phyloP scores from a whole-genome alignment of 2,888 invertebrate species.

The Hirtodrosophila alboralis region DNA sequence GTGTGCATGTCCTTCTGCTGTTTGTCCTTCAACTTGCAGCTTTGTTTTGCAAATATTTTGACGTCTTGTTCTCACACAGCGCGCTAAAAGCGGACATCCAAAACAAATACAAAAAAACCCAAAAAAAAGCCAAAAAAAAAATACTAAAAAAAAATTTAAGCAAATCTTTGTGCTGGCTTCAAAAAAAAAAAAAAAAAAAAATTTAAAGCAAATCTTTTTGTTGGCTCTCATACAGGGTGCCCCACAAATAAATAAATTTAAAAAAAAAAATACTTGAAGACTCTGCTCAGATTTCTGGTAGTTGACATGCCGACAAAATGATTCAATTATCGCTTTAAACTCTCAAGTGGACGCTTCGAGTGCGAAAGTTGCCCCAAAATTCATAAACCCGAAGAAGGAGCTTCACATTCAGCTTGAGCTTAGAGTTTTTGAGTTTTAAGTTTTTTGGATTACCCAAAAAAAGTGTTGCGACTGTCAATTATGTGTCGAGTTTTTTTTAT shows the following conservation, averaged over 20 bases:
- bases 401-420: slow-evolving; percentile 37
- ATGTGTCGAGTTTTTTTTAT: slow-evolving; percentile 72
- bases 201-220: background rate
- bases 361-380: slow-evolving; percentile 69
- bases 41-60: slow-evolving; percentile 80
- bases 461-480: slow-evolving; percentile 64
- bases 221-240: slow-evolving; percentile 53
- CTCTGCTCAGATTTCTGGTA: slow-evolving; percentile 35
- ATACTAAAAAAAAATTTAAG: too few relatives aligned
- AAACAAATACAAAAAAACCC: too few relatives aligned
- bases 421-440: slow-evolving; percentile 20
- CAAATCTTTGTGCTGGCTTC: slow-evolving; percentile 1
- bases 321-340: slow-evolving; percentile 65
- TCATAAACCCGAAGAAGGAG: slow-evolving; percentile 4
- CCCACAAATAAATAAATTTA: too few relatives aligned
- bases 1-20: slow-evolving; percentile 33
- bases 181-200: too few relatives aligned
- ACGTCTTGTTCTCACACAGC: slow-evolving; percentile 69
- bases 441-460: slow-evolving; percentile 43
- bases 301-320: slow-evolving; percentile 67
- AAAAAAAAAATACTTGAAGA: too few relatives aligned
- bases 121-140: too few relatives aligned
- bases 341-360: slow-evolving; percentile 55
- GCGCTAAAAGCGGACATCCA: slow-evolving; percentile 15
- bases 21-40: slow-evolving; percentile 68